phyloP scores from a whole-genome alignment of 2,113 vertebrate species.

The Podocnemis expansa region DNA sequence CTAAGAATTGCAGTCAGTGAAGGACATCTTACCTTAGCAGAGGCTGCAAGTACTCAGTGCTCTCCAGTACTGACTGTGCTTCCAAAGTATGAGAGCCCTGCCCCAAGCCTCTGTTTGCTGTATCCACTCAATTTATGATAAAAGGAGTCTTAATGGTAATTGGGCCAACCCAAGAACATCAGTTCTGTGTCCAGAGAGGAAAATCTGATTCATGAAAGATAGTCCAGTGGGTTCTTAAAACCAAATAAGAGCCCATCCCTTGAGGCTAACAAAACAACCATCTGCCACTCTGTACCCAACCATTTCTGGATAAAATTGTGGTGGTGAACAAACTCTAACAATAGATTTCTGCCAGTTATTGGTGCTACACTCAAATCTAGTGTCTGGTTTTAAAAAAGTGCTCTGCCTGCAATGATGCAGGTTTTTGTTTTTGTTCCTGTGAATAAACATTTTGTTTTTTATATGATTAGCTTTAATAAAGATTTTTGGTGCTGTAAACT shows the following conservation, averaged over 20 bases:
- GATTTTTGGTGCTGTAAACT: background rate
- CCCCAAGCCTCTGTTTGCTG: no score
- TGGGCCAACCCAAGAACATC: background rate
- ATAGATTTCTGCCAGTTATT: background rate
- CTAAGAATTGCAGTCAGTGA: no score
- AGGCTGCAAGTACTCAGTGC: no score
- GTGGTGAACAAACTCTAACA: background rate
- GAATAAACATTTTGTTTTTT: background rate
- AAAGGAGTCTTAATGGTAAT: no score
- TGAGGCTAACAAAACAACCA: background rate
- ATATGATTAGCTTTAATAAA: background rate
- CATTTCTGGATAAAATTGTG: background rate
- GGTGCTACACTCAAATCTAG: background rate
- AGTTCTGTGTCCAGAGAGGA: background rate
- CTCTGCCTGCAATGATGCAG: background rate
- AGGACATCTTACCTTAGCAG: no score
- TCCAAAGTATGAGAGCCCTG: no score
- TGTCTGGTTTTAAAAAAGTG: background rate
- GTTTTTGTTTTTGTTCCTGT: background rate
- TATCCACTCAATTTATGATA: no score
- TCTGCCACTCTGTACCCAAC: background rate
- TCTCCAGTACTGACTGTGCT: no score
- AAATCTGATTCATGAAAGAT: background rate
- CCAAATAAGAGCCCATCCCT: rapidly evolving
- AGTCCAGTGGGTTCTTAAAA: background rate